A percentile compares a stretch with the other conserved stretches of the same genome.
Conservation (phyloP, 2,797 vertebrate genomes). For the Morus bassanus region DNA sequence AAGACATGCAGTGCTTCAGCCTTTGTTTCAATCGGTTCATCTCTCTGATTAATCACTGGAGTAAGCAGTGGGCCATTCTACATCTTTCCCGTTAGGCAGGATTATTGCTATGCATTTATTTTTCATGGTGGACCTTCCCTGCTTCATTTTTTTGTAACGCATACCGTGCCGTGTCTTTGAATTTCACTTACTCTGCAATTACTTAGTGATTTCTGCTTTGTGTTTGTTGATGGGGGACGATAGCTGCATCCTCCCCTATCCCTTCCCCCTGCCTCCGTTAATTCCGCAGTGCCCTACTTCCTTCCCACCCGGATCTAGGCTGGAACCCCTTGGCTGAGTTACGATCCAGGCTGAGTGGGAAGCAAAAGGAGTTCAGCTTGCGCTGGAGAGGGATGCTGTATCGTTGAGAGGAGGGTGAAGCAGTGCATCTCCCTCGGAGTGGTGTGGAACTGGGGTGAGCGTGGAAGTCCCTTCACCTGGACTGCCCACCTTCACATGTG, state of each 20-base stretch:
- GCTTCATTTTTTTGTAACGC: background rate
- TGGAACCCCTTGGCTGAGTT: background rate
- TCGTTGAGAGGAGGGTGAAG: background rate
- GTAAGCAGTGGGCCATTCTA: background rate
- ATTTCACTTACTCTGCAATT: background rate
- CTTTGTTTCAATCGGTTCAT: background rate
- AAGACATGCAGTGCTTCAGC: background rate
- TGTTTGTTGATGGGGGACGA: background rate
- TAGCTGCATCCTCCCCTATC: background rate
- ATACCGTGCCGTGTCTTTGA: background rate
- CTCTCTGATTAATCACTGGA: background rate
- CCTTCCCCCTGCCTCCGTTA: background rate
- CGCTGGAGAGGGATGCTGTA: fast-evolving
- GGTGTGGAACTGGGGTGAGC: background rate
- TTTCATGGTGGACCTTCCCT: background rate
- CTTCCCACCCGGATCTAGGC: fast-evolving
- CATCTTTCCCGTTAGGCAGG: background rate
- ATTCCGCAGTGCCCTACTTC: background rate
- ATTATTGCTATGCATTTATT: background rate
- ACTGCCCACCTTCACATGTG: background rate
- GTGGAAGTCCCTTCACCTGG: background rate
- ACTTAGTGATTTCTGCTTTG: background rate
- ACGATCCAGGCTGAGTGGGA: background rate
- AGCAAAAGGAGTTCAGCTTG: background rate
- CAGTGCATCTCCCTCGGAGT: background rate